These are phyloP conservation scores for Idaea biselata DNA, from an alignment of 2,888 invertebrate species.

Conservation along the genomic window DNA sequence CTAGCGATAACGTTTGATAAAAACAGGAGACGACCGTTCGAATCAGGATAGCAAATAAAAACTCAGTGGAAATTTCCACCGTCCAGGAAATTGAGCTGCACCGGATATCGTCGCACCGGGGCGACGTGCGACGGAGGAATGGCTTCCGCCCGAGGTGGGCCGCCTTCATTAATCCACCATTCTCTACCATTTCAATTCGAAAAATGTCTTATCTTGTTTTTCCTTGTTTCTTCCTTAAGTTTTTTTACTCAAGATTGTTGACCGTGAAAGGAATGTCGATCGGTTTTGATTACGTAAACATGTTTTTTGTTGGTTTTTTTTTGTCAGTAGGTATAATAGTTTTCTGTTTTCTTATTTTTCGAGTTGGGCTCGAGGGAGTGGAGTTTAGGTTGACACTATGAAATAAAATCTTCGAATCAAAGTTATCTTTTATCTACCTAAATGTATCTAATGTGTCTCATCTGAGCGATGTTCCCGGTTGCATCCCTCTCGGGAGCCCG, in stretches of 20 bases:
- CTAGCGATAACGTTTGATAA: constrained; percentile 40
- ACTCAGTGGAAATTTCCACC: constrained; percentile 59
- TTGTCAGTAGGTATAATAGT: background rate
- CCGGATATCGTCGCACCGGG: constrained; percentile 77
- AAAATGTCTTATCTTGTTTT: constrained; percentile 31
- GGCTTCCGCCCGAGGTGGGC: constrained; percentile 68
- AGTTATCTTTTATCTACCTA: no score
- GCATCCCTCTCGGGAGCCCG: no score
- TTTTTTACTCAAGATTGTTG: background rate
- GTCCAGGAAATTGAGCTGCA: constrained; percentile 75
- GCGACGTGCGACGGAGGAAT: constrained; percentile 68
- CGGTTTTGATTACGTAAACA: background rate
- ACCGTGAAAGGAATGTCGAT: background rate
- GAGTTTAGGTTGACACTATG: no score
- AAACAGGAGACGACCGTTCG: constrained; percentile 40
- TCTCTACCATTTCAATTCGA: constrained; percentile 49
- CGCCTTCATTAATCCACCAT: constrained; percentile 63
- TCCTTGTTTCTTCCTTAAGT: constrained; percentile 24
- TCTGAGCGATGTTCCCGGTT: no score
- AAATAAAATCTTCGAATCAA: no score
- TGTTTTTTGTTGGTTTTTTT: background rate
- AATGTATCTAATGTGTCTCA: no score
- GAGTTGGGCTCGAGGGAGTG: no score
- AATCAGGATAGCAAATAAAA: constrained; percentile 64
- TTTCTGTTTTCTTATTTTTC: background rate